Conservation (phyloP, 2,888 invertebrate species). For the Nezara viridula region DNA sequence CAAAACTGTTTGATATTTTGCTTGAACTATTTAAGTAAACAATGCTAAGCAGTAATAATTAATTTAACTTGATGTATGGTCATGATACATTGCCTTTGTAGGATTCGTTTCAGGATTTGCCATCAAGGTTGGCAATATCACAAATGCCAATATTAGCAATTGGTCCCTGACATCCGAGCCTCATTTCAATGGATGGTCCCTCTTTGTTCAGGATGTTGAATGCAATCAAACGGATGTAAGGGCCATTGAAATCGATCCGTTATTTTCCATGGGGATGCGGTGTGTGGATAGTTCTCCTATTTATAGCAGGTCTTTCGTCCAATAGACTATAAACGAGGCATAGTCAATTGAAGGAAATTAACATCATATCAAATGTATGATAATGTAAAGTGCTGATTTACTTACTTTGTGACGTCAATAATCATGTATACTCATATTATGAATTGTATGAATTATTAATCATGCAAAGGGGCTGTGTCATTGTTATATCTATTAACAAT, state of each 20-base stretch:
- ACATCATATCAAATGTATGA: not conserved
- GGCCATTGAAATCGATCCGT: not conserved
- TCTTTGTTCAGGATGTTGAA: not conserved
- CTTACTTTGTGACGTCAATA: not conserved
- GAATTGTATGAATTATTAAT: too few relatives aligned
- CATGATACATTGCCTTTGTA: not conserved
- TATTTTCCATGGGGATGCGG: not conserved
- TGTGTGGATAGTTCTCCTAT: not conserved
- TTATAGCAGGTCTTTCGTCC: not conserved
- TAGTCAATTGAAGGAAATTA: not conserved
- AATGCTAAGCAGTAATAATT: not conserved
- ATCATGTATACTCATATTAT: too few relatives aligned
- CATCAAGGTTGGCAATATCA: not conserved
- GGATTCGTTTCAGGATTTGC: not conserved
- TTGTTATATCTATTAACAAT: too few relatives aligned
- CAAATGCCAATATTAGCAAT: not conserved
- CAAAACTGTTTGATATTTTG: too few relatives aligned
- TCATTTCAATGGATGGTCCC: conserved; percentile 15
- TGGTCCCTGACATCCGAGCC: not conserved
- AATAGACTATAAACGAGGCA: not conserved
- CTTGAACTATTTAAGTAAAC: too few relatives aligned
- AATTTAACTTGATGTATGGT: not conserved
- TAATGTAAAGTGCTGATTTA: not conserved
- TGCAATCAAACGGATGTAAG: not conserved
- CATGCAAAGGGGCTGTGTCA: too few relatives aligned